A percentile compares a stretch with the other conserved stretches of the same genome.
phyloP scores from a whole-genome alignment of 2,888 invertebrate genomes.

The Allophyes oxyacanthae region DNA sequence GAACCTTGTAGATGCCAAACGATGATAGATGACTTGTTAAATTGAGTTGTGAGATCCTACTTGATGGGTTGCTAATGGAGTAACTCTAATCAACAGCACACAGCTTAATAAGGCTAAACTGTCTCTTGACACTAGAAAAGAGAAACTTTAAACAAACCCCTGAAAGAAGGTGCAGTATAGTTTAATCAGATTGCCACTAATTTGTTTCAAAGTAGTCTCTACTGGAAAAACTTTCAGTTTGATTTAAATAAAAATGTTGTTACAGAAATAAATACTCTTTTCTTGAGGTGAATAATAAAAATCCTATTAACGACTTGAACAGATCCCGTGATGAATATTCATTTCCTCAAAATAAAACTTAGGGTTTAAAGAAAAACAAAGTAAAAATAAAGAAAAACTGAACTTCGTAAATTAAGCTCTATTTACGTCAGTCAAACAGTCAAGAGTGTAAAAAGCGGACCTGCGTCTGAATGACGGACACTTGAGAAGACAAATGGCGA shows the following conservation, averaged over 20 bases:
- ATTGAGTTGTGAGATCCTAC: slow-evolving; percentile 24
- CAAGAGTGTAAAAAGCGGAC: slow-evolving; percentile 61
- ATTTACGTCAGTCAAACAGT: slow-evolving; percentile 60
- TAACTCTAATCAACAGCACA: neutral
- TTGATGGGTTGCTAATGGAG: slow-evolving; percentile 28
- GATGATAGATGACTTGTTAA: slow-evolving; percentile 64
- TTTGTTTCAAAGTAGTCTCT: slow-evolving; percentile 41
- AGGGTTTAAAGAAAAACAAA: slow-evolving; percentile 5
- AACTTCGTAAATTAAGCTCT: slow-evolving; percentile 47
- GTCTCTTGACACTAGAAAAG: slow-evolving; percentile 30
- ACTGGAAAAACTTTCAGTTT: slow-evolving; percentile 34
- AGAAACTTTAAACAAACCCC: slow-evolving; percentile 16
- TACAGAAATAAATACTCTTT: slow-evolving; percentile 35
- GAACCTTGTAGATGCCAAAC: slow-evolving; percentile 61
- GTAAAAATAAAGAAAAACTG: slow-evolving; percentile 2
- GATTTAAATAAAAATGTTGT: slow-evolving; percentile 34
- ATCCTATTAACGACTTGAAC: slow-evolving; percentile 18
- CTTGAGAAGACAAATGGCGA: slow-evolving; percentile 70
- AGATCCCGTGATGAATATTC: slow-evolving; percentile 46
- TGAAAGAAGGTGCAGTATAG: slow-evolving; percentile 17
- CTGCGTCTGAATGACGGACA: slow-evolving; percentile 67
- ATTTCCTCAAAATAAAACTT: slow-evolving; percentile 7
- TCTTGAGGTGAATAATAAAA: slow-evolving; percentile 38
- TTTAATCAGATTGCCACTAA: slow-evolving; percentile 45
- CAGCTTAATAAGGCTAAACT: slow-evolving; percentile 11